Evolutionary conservation across 30 jellyfish, hydroid and myxozoan genomes (phyloP).

Genomic region (Hydractinia symbiolongicarpus): DNA sequence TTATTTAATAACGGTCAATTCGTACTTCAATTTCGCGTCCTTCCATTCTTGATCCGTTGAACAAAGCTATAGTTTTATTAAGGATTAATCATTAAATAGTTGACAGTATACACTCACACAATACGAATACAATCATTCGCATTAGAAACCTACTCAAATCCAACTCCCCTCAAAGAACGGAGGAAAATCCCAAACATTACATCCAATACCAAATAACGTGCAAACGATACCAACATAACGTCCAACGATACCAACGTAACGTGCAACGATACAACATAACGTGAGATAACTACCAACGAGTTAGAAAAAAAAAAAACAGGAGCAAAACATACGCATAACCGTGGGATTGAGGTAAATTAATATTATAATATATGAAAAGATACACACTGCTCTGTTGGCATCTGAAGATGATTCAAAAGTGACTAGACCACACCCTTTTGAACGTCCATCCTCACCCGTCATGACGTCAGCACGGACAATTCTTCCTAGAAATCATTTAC

Average conservation of each 20-base stretch:
- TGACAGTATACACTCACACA: too few relatives aligned
- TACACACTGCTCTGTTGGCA: slow-evolving; percentile 82
- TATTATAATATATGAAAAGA: slow-evolving; percentile 29
- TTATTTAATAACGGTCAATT: slow-evolving; percentile 33
- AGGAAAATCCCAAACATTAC: too few relatives aligned
- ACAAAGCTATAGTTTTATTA: slow-evolving; percentile 35
- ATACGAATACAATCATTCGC: too few relatives aligned
- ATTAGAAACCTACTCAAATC: too few relatives aligned
- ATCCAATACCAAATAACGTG: not conserved
- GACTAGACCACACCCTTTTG: slow-evolving; percentile 87
- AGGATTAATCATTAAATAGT: not conserved
- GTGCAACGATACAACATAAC: too few relatives aligned
- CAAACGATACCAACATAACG: not conserved
- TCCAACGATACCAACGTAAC: not conserved
- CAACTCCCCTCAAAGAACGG: too few relatives aligned
- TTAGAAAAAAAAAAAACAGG: too few relatives aligned
- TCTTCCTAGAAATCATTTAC: slow-evolving; percentile 36
- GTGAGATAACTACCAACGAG: too few relatives aligned
- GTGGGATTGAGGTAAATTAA: not conserved
- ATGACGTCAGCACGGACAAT: slow-evolving; percentile 78
- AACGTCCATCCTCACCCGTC: slow-evolving; percentile 76
- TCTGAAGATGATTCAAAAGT: slow-evolving; percentile 71
- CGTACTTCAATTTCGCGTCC: slow-evolving; percentile 91
- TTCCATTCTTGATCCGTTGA: slow-evolving; percentile 74
- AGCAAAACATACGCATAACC: not conserved